Conservation (phyloP, 2,888 invertebrate genomes). For the Drymonia ruficornis region DNA sequence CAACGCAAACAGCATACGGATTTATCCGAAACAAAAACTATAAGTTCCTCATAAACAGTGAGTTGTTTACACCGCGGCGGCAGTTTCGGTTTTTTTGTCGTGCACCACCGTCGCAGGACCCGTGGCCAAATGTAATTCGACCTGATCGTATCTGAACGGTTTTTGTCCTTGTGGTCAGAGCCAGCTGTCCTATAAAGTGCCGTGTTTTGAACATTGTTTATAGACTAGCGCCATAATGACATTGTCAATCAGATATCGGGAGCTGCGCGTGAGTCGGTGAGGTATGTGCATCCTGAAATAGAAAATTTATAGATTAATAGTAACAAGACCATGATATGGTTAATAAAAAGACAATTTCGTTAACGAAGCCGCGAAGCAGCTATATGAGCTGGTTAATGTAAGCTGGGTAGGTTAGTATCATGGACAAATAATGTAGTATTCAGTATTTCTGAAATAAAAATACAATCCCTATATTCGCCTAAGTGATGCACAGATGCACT, state of each 20-base stretch:
- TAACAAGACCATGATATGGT: too few species aligned
- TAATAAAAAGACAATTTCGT: too few species aligned
- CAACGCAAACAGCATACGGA: constrained; percentile 49
- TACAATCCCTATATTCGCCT: too few species aligned
- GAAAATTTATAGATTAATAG: neutral
- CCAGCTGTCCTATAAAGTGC: constrained; percentile 75
- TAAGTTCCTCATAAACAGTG: constrained; percentile 64
- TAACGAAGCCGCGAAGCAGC: too few species aligned
- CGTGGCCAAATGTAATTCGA: constrained; percentile 79
- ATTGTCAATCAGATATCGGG: constrained; percentile 41
- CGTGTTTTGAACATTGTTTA: constrained; percentile 70
- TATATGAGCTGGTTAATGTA: too few species aligned
- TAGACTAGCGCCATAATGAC: constrained; percentile 56
- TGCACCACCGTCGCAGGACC: constrained; percentile 51
- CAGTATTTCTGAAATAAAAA: too few species aligned
- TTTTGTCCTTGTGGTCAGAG: constrained; percentile 80
- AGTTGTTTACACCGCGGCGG: constrained; percentile 70
- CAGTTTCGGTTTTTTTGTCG: constrained; percentile 63
- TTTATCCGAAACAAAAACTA: constrained; percentile 52
- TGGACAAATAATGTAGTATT: too few species aligned
- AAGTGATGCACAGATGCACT: too few species aligned
- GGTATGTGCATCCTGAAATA: constrained; percentile 3
- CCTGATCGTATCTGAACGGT: constrained; percentile 80
- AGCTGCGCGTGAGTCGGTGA: constrained; percentile 12
- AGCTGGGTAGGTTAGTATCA: too few species aligned